Evolutionary conservation across 2,113 vertebrate genomes (phyloP), one percentile per base, ranked within the genome.

Genomic region (Pseudorectes ferrugineus): DNA sequence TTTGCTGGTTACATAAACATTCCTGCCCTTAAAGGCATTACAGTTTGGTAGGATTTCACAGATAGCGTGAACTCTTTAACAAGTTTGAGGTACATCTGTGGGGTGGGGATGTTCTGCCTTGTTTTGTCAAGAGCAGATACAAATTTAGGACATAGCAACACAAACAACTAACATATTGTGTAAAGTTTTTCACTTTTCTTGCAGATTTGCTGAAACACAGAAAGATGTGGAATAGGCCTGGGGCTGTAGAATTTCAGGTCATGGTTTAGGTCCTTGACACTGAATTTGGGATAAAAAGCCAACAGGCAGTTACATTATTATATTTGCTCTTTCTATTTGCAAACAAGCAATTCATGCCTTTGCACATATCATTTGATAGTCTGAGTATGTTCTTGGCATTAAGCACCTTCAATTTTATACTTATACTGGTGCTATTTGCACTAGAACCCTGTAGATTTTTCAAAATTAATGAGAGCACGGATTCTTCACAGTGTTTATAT

Each of bases 201-300:
- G 19, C 12, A 78, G 25, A 18, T 84, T 78, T 77, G 35, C 28
- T 77, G 62, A 86, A 92, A 59, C 59, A 28, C 23, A n/a, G 49
- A 55, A 66, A 35, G 38, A 38, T 79, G 26, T 62, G 43, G 21
- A 84, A 35, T 17, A 46, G 20, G 25, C 42, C 54, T 54, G 33
- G 14, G 42, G 23, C 46, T 79, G 14, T n/a, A 73, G 86, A 92
- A 76, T 89, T 89, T 63, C 48, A 62, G 51, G 28, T 71, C 42
- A 15, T 72, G 21, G 22, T 79, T 92, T 94, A 85, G 91, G 51
- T 82, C 48, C 40, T 78, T 88, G 74, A 68, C 17, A 12, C 74
- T 81, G 74, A 85, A 89, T 91, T 84, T 91, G 43, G 31, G 68
- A 67, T 93, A 71, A 95, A 92, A 96, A 79, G 33, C 49, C 72